phyloP scores from a whole-genome alignment of 2,797 vertebrate genomes.

The Pangasius macronema region DNA sequence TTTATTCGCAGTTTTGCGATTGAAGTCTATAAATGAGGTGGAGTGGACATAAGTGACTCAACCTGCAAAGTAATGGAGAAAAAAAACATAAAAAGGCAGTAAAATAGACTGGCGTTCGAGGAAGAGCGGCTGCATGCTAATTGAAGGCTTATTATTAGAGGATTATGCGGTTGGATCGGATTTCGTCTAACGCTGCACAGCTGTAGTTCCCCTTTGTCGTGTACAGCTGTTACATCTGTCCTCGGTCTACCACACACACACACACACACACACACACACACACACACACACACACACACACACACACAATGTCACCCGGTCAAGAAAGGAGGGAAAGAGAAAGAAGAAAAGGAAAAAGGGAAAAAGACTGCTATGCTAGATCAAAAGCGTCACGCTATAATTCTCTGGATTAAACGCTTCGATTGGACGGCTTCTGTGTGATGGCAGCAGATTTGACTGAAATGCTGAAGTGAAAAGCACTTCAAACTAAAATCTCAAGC shows the following conservation, averaged over 20 bases:
- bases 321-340: conserved; percentile 2
- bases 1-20: background rate
- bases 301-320: conserved; percentile 25
- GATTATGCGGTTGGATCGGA: conserved; percentile 48
- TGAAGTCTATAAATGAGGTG: background rate
- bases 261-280: conserved; percentile 18
- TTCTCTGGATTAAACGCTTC: background rate
- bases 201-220: conserved; percentile 33
- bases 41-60: conserved; percentile 6
- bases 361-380: background rate
- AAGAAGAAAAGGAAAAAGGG: background rate
- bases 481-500: conserved; percentile 17
- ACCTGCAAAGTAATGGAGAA: conserved; percentile 15
- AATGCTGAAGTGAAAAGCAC: background rate
- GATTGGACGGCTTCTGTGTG: background rate
- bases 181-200: conserved; percentile 46
- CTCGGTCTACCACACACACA: conserved; percentile 26
- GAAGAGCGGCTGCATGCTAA: conserved; percentile 46
- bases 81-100: conserved; percentile 23
- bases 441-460: background rate
- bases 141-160: conserved; percentile 49
- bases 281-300: conserved; percentile 22
- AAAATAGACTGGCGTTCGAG: conserved; percentile 24
- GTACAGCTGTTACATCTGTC: conserved; percentile 53
- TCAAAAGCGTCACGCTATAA: background rate